Evolutionary conservation across 2,797 vertebrate genomes (phyloP).

Genomic region (Peromyscus nudipes): DNA sequence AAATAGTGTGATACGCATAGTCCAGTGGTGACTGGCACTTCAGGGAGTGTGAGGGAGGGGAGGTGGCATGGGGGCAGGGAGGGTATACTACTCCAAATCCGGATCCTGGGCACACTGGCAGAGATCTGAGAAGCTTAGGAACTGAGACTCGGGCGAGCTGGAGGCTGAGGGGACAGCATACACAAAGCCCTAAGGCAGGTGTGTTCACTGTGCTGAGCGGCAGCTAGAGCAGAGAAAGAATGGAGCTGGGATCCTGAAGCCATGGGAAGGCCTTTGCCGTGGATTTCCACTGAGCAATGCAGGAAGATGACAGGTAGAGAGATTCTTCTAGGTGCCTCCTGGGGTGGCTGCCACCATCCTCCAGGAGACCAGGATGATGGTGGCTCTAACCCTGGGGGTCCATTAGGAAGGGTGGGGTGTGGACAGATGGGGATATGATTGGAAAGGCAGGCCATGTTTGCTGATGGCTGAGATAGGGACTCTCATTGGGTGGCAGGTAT

Average conservation of each 20-base stretch:
- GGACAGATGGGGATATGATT: not conserved
- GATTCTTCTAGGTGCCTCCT: not conserved
- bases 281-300: not conserved
- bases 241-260: not conserved
- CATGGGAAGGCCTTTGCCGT: fast-evolving
- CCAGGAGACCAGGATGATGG: not conserved
- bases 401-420: not conserved
- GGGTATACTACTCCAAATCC: not conserved
- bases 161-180: fast-evolving
- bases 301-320: not conserved
- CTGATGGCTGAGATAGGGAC: too few species aligned
- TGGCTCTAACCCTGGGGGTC: not conserved
- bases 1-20: fast-evolving
- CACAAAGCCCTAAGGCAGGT: not conserved
- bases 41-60: fast-evolving
- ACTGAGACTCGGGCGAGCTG: not conserved
- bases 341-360: not conserved
- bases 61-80: too few species aligned
- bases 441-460: not conserved
- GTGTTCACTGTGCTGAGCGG: not conserved
- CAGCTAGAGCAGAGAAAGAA: not conserved
- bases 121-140: not conserved
- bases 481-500: not conserved
- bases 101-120: not conserved
- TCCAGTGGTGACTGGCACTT: not conserved